Evolutionary conservation across 2,888 invertebrate species (phyloP).

Genomic region (Trilocha varians): DNA sequence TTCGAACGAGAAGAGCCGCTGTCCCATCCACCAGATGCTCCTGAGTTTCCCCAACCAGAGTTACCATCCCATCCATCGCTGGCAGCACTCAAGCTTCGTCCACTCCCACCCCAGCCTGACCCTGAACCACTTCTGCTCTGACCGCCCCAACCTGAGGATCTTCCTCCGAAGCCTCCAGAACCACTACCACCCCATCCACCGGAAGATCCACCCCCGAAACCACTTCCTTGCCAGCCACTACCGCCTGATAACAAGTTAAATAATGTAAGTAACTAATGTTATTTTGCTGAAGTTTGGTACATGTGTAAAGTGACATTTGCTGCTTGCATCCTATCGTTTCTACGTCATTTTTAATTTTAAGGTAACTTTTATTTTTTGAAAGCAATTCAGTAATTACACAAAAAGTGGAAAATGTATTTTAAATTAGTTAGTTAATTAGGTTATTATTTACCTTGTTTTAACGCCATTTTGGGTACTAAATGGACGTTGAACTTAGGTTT

Average conservation of each 20-base stretch:
- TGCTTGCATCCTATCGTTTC: too few species aligned
- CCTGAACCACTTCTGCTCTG: neutral
- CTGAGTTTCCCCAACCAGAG: conserved; percentile 8
- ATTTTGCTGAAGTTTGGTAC: neutral
- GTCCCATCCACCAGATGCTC: conserved; percentile 8
- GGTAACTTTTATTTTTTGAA: too few species aligned
- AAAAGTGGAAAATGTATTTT: too few species aligned
- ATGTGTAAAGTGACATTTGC: too few species aligned
- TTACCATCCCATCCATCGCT: conserved; percentile 10
- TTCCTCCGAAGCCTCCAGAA: conserved; percentile 8
- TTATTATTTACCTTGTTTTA: too few species aligned
- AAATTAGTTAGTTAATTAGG: too few species aligned
- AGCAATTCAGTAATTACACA: too few species aligned
- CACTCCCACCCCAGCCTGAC: neutral
- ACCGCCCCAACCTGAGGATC: conserved; percentile 6
- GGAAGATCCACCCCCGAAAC: conserved; percentile 12
- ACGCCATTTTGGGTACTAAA: too few species aligned
- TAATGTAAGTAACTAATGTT: neutral
- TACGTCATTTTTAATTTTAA: too few species aligned
- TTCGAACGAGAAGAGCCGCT: conserved; percentile 1
- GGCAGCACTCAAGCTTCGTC: conserved; percentile 5
- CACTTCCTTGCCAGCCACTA: conserved; percentile 26
- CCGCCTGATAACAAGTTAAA: too few species aligned
- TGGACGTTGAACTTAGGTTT: too few species aligned
- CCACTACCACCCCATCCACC: conserved; percentile 14